Evolutionary conservation across 37 sponge, comb jelly and placozoan species (phyloP).

Genomic region (Hormiphora californensis): DNA sequence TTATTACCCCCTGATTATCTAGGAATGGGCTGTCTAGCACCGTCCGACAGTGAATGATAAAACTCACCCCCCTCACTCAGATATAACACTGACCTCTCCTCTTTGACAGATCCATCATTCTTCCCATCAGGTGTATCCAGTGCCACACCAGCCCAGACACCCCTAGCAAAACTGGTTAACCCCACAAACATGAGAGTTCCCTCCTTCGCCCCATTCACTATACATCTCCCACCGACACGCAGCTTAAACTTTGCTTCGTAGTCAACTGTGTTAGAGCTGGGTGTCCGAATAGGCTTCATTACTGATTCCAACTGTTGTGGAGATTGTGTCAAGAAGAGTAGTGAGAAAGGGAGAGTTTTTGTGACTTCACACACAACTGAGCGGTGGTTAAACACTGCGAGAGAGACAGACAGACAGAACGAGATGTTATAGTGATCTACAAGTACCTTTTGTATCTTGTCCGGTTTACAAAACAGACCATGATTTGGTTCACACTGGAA

Average conservation of each 20-base stretch:
- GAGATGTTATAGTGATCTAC: too few species aligned
- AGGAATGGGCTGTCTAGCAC: too few species aligned
- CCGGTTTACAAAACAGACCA: constrained; percentile 81
- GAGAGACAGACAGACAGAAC: too few species aligned
- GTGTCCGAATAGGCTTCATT: constrained; percentile 26
- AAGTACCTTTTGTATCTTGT: constrained; percentile 63
- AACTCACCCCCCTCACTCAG: too few species aligned
- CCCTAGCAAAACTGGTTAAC: constrained; percentile 79
- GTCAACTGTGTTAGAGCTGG: neutral
- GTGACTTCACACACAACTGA: too few species aligned
- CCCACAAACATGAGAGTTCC: constrained; percentile 80
- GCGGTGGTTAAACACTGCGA: too few species aligned
- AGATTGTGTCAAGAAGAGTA: too few species aligned
- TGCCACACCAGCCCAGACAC: constrained; percentile 85
- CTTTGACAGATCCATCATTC: constrained; percentile 83
- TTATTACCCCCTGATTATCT: too few species aligned
- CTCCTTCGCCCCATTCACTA: constrained; percentile 70
- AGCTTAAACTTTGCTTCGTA: constrained; percentile 48
- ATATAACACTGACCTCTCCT: constrained; percentile 57
- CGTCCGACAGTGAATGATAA: too few species aligned
- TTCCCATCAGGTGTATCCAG: constrained; percentile 78
- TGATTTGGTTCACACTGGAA: constrained; percentile 75
- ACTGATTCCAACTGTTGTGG: too few species aligned
- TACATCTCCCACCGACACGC: neutral
- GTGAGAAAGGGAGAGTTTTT: neutral